Conservation (phyloP, 2,113 vertebrate genomes). For the Vimba vimba region DNA sequence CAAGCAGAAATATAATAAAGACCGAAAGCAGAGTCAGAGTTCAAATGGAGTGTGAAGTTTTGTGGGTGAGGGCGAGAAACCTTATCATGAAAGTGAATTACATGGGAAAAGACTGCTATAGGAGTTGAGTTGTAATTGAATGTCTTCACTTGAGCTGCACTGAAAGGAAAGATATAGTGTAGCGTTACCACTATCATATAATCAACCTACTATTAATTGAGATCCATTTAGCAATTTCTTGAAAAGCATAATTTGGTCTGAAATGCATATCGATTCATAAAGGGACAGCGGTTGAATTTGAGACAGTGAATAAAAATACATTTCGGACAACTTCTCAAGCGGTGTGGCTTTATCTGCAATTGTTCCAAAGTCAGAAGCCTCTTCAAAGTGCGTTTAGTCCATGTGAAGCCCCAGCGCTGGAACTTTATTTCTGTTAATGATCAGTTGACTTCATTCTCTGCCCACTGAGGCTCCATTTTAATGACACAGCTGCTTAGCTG, state of each 20-base stretch:
- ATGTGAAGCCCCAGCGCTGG: constrained; percentile 22
- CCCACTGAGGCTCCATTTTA: constrained; percentile 31
- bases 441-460: constrained; percentile 37
- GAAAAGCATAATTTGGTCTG: neutral
- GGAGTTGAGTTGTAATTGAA: neutral
- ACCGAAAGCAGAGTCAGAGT: constrained; percentile 8
- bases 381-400: constrained; percentile 21
- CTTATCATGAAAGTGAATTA: constrained; percentile 32
- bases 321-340: neutral
- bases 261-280: neutral
- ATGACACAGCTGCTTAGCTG: constrained; percentile 46
- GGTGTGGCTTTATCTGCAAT: constrained; percentile 8
- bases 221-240: neutral
- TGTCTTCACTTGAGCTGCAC: neutral
- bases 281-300: neutral
- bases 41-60: constrained; percentile 35
- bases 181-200: neutral
- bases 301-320: neutral
- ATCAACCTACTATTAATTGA: neutral
- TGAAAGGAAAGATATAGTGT: neutral
- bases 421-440: constrained; percentile 33
- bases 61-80: neutral
- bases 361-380: constrained; percentile 19
- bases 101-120: neutral
- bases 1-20: constrained; percentile 19